Percentiles rank a stretch among this genome's conserved stretches.
Conservation (phyloP, 2,888 invertebrate species). For the Acheta domesticus region DNA sequence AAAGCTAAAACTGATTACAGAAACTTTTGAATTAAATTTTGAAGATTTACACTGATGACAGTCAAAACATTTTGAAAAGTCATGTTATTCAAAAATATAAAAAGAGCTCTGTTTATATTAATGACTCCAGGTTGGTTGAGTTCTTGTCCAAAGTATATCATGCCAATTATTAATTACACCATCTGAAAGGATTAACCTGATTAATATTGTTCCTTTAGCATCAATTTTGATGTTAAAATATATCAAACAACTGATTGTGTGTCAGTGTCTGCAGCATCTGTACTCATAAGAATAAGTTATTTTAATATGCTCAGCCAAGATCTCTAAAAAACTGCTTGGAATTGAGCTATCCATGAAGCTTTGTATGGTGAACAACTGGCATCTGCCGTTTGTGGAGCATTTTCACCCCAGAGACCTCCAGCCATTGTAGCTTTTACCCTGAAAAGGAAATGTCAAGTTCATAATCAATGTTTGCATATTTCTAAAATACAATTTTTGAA, state of each 20-base stretch:
- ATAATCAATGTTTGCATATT: no score
- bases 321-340: constrained; percentile 83
- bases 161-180: constrained; percentile 80
- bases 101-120: constrained; percentile 91
- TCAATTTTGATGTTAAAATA: no score
- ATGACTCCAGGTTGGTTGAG: constrained; percentile 83
- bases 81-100: constrained; percentile 88
- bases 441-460: background rate
- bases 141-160: constrained; percentile 80
- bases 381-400: constrained; percentile 18
- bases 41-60: constrained; percentile 77
- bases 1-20: no score
- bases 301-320: constrained; percentile 85
- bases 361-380: constrained; percentile 61
- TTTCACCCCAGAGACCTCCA: background rate
- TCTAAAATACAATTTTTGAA: background rate
- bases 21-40: background rate
- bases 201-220: background rate
- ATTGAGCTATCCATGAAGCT: constrained; percentile 84
- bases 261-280: constrained; percentile 76
- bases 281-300: constrained; percentile 88
- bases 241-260: no score
- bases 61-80: constrained; percentile 94
- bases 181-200: constrained; percentile 58
- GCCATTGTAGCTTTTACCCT: constrained; percentile 26